phyloP scores from a whole-genome alignment of 2,113 vertebrate genomes.

The Notothenia rossii region DNA sequence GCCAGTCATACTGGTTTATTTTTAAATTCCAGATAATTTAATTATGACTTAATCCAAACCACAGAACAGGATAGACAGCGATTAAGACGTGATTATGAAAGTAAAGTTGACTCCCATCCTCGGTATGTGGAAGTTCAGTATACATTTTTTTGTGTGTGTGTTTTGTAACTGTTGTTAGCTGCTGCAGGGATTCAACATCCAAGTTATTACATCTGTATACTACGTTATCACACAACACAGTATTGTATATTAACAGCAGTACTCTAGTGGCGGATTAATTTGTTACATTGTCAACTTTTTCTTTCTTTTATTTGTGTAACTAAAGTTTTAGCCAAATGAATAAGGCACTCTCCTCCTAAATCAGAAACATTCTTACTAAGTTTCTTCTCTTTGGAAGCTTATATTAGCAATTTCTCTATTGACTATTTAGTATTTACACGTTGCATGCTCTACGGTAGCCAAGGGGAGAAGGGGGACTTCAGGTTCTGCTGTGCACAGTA shows the following conservation, averaged over 20 bases:
- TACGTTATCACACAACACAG: not conserved
- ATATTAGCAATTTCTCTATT: no score
- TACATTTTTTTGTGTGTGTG: not conserved
- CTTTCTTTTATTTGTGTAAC: no score
- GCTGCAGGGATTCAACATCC: no score
- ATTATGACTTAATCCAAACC: not conserved
- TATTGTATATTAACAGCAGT: not conserved
- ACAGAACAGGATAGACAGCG: not conserved
- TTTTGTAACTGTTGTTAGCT: not conserved
- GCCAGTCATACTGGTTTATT: no score
- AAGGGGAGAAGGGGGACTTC: no score
- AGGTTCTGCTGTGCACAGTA: no score
- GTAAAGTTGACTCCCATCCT: not conserved
- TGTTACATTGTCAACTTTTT: not conserved
- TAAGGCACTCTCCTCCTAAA: no score
- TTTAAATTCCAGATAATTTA: not conserved
- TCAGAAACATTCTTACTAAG: no score
- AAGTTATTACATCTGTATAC: not conserved
- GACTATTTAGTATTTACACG: no score
- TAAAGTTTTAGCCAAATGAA: no score
- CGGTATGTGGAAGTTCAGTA: not conserved
- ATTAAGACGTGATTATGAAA: not conserved
- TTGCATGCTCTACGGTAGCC: no score
- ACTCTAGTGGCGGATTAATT: not conserved
- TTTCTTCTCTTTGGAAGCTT: no score